Percentiles rank a stretch among this genome's conserved stretches.
Conservation (phyloP, 2,888 invertebrate genomes). For the Orchesellides sinensis region DNA sequence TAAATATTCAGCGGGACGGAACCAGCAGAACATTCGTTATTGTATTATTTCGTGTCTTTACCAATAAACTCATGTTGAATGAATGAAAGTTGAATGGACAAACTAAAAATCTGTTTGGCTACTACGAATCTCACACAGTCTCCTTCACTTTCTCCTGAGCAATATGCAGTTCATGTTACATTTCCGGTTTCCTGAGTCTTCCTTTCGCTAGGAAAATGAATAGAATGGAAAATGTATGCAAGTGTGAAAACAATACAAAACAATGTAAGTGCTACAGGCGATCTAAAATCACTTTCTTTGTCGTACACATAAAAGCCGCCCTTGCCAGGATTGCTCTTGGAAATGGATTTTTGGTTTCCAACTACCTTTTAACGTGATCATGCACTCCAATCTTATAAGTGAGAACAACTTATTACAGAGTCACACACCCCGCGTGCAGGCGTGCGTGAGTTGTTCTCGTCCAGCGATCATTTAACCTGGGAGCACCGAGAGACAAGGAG, state of each 20-base stretch:
- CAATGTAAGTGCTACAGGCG: no score
- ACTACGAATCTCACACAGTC: no score
- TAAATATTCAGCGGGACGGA: slow-evolving; percentile 5
- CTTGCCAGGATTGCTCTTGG: no score
- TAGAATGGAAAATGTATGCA: background rate
- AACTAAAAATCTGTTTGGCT: no score
- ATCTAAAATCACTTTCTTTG: no score
- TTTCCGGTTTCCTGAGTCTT: background rate
- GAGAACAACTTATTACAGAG: background rate
- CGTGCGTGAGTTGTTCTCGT: background rate
- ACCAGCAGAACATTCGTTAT: slow-evolving; percentile 11
- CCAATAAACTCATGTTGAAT: no score
- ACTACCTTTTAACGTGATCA: no score
- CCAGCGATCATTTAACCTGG: background rate
- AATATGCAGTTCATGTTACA: background rate
- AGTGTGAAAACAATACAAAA: background rate
- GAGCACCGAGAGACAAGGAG: background rate
- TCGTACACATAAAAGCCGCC: no score
- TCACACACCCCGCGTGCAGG: background rate
- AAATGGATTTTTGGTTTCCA: no score
- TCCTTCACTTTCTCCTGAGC: background rate
- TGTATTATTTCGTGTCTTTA: no score
- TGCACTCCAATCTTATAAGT: no score
- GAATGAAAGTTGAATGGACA: no score
- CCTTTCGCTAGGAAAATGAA: background rate